A percentile compares a stretch with the other conserved stretches of the same genome.
These are phyloP conservation scores for Labeo calbasu DNA, from an alignment of 2,797 vertebrate species.

Conservation along the genomic window DNA sequence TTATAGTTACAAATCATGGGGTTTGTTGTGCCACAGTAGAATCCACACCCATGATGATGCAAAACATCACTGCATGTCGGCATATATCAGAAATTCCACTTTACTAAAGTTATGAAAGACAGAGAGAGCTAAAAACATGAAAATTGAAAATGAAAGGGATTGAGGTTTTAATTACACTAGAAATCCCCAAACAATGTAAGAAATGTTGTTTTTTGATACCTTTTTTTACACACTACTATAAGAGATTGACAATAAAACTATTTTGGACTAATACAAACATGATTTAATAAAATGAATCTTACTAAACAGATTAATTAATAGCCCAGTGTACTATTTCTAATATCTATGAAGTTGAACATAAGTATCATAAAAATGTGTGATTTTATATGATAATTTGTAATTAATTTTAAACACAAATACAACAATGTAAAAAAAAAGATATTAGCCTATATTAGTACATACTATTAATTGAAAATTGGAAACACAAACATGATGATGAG, in stretches of 20 bases:
- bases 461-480: not conserved
- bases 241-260: too few species aligned
- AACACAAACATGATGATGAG: not conserved
- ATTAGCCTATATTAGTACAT: not conserved
- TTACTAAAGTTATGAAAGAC: not conserved
- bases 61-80: not conserved
- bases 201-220: not conserved
- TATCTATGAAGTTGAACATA: not conserved
- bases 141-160: not conserved
- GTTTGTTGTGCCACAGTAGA: not conserved
- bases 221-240: not conserved
- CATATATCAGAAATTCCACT: not conserved
- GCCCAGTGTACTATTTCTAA: not conserved
- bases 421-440: not conserved
- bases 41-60: not conserved
- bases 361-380: not conserved
- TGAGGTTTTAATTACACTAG: not conserved
- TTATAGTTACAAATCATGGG: too few species aligned
- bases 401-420: not conserved
- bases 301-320: not conserved
- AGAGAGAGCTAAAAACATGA: not conserved
- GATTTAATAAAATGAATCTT: not conserved
- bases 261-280: not conserved
- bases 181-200: not conserved
- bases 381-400: not conserved